A percentile compares a stretch with the other conserved stretches of the same genome.
These are phyloP conservation scores for Psix sp. DNA, from an alignment of 1,140 invertebrate species.

Conservation along the genomic window DNA sequence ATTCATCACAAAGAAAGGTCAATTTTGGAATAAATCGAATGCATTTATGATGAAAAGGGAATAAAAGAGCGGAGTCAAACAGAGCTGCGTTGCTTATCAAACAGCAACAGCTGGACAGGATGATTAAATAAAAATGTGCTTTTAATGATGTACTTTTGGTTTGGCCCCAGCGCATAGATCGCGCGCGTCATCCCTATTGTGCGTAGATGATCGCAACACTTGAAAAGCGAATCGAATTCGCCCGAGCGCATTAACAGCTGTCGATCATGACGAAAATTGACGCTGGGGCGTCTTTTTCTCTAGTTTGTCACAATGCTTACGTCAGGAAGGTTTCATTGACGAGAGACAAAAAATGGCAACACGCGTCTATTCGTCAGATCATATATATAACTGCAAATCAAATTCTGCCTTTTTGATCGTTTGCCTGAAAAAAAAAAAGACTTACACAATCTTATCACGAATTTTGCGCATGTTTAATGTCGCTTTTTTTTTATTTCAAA, in stretches of 20 bases:
- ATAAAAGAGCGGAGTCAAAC: background rate
- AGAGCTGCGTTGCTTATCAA: conserved; percentile 3
- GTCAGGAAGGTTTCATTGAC: too few relatives aligned
- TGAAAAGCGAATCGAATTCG: conserved; percentile 46
- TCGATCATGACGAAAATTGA: conserved; percentile 48
- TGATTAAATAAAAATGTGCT: conserved; percentile 37
- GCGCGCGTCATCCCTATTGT: conserved; percentile 22
- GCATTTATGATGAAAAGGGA: too few relatives aligned
- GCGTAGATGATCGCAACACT: conserved; percentile 20
- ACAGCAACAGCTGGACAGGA: conserved; percentile 20
- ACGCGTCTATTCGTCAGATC: too few relatives aligned
- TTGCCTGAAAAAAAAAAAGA: too few relatives aligned
- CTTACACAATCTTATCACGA: too few relatives aligned
- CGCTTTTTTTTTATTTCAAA: too few relatives aligned
- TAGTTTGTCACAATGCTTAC: conserved; percentile 36
- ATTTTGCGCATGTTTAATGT: too few relatives aligned
- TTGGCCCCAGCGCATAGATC: conserved; percentile 1
- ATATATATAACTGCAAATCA: too few relatives aligned
- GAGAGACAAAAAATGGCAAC: too few relatives aligned
- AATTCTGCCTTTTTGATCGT: too few relatives aligned
- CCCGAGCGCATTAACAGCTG: conserved; percentile 48
- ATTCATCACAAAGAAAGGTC: too few relatives aligned
- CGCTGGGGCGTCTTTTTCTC: conserved; percentile 36
- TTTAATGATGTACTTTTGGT: conserved; percentile 52
- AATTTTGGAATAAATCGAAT: too few relatives aligned